Evolutionary conservation across 2,113 vertebrate genomes (phyloP).

Genomic region (Lagopus muta): DNA sequence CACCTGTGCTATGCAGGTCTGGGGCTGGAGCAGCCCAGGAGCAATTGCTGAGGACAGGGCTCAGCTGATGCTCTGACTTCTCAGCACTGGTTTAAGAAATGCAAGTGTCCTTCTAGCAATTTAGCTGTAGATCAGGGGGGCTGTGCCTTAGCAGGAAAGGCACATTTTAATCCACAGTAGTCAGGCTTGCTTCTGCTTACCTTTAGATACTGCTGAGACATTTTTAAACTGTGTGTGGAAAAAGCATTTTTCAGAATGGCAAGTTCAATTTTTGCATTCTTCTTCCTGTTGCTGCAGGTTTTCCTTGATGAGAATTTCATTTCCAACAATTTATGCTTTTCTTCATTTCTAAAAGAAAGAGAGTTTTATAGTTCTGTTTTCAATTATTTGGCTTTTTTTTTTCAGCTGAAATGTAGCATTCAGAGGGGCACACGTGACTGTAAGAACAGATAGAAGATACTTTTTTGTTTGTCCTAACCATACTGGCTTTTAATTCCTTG

Average conservation of each 20-base stretch:
- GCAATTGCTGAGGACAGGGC: neutral
- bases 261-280: neutral
- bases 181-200: neutral
- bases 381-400: neutral
- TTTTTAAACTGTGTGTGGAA: neutral
- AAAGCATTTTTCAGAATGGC: neutral
- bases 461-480: neutral
- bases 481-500: neutral
- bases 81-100: slow-evolving; percentile 5
- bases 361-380: neutral
- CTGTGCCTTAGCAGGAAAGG: neutral
- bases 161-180: neutral
- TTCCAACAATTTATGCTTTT: neutral
- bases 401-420: neutral
- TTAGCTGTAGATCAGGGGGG: neutral
- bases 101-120: neutral
- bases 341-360: neutral
- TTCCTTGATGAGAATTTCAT: neutral
- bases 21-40: neutral
- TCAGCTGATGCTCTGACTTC: neutral
- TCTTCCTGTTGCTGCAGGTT: neutral
- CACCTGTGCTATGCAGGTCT: neutral
- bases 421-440: neutral
- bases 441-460: neutral
- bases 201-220: neutral